These are phyloP conservation scores for Neopipo cinnamomea DNA, from an alignment of 2,113 vertebrate species.

Conservation along the genomic window DNA sequence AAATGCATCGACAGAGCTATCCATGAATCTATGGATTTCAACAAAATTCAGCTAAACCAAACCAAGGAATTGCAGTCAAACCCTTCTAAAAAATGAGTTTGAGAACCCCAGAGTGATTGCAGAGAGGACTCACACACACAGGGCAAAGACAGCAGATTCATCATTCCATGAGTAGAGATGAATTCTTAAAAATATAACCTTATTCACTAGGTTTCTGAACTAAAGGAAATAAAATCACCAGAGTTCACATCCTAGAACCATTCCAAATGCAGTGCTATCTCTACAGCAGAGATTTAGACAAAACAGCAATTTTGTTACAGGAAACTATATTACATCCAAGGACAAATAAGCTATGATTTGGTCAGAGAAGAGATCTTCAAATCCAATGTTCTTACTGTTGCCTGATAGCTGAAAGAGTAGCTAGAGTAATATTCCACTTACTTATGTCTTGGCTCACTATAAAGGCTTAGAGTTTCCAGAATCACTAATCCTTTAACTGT, in stretches of 20 bases:
- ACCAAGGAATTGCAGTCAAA: conserved; percentile 3
- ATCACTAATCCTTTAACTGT: neutral
- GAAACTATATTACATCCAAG: neutral
- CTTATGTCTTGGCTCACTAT: neutral
- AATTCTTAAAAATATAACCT: neutral
- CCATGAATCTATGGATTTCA: conserved; percentile 3
- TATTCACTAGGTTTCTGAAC: neutral
- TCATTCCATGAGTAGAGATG: neutral
- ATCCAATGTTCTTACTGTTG: neutral
- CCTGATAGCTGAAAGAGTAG: neutral
- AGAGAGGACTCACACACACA: neutral
- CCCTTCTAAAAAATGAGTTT: neutral
- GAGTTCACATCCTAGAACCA: neutral
- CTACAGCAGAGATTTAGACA: neutral
- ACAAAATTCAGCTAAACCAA: conserved; percentile 33
- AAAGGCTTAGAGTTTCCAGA: neutral
- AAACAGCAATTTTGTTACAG: neutral
- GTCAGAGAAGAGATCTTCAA: neutral
- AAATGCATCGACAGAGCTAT: neutral
- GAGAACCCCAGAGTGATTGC: neutral
- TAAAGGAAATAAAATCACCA: neutral
- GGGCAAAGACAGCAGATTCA: neutral
- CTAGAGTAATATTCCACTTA: neutral
- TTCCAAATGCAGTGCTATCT: neutral
- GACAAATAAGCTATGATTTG: neutral